These are phyloP conservation scores for Syngnathus floridae DNA, from an alignment of 2,113 vertebrate species.

Conservation along the genomic window DNA sequence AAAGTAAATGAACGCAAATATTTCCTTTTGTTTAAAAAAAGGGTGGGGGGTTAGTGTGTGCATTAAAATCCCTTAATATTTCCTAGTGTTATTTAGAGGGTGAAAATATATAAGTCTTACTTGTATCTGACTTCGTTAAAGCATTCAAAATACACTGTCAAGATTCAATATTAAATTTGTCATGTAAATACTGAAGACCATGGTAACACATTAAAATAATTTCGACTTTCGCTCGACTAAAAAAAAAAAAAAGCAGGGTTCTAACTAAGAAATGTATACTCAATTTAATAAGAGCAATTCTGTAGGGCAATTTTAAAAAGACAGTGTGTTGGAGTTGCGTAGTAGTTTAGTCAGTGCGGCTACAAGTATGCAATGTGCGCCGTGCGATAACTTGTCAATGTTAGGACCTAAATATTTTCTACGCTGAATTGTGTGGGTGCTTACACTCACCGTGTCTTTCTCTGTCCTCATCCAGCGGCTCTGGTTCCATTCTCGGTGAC, in stretches of 20 bases:
- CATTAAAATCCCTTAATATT: no score
- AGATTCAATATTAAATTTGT: neutral
- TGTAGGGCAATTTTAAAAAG: no score
- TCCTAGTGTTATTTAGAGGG: neutral
- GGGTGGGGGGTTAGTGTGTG: no score
- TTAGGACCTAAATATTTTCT: neutral
- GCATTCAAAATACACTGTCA: neutral
- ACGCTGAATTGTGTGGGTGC: no score
- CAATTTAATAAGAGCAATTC: no score
- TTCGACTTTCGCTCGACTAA: no score
- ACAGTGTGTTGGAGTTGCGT: no score
- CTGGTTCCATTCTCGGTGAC: conserved; percentile 94
- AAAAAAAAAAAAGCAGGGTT: no score
- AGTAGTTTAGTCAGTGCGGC: neutral
- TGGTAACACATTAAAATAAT: neutral
- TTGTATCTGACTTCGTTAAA: neutral
- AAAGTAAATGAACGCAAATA: neutral
- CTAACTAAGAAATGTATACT: no score
- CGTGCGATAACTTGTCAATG: neutral
- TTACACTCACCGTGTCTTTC: conserved; percentile 21
- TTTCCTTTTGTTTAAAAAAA: no score
- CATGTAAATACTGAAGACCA: neutral
- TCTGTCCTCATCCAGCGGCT: conserved; percentile 76
- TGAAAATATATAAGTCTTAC: neutral
- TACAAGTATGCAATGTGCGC: neutral